Evolutionary conservation across 2,888 invertebrate species (phyloP), one percentile per base, ranked within the genome.

Genomic region (Ceratothoa steindachneri): DNA sequence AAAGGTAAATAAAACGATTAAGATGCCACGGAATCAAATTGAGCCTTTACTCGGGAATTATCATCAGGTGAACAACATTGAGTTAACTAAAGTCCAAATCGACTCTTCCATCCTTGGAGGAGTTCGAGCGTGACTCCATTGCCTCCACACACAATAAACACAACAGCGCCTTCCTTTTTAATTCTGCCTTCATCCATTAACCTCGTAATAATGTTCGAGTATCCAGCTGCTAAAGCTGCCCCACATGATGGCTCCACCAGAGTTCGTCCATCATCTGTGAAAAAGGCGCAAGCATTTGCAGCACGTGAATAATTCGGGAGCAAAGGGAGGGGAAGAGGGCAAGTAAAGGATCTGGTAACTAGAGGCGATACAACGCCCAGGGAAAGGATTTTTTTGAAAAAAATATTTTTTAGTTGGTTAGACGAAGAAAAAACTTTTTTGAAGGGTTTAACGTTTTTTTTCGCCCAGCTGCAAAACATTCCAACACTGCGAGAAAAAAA

Each of bases 121-220:
- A 88, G 15, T 82, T 89, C 53, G 85, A 89, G n/a, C 84, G 88
- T 84, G 84, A 90, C 84, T 84, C 86, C 80, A 85, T 87, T 81
- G 83, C 90, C 81, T 85, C 89, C 83, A 85, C 87, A 87, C 0
- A 86, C 85, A 4, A 86, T 82, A 12, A 86, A 82, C 24, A 86
- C 83, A 1, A 84, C 83, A 12, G 84, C 84, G 78, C 83, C 80
- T 82, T 76, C 60, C 2, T 71, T 64, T 67, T 51, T 41, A 19
- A 78, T 64, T 29, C 27, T n/a, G 9, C 65, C 67, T 29, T 73
- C 51, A 5, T 28, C 80, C 75, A 55, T 81, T 80, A 67, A 83
- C 81, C 80, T 80, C 1, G 81, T 70, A 7, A 87, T 73, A 0
- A 84, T 78, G 5, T 83, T 82, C 29, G 82, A 82, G 80, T 87